Percentiles rank a stretch among this genome's conserved stretches.
phyloP scores from a whole-genome alignment of 2,888 invertebrate species.

The Timema cristinae region DNA sequence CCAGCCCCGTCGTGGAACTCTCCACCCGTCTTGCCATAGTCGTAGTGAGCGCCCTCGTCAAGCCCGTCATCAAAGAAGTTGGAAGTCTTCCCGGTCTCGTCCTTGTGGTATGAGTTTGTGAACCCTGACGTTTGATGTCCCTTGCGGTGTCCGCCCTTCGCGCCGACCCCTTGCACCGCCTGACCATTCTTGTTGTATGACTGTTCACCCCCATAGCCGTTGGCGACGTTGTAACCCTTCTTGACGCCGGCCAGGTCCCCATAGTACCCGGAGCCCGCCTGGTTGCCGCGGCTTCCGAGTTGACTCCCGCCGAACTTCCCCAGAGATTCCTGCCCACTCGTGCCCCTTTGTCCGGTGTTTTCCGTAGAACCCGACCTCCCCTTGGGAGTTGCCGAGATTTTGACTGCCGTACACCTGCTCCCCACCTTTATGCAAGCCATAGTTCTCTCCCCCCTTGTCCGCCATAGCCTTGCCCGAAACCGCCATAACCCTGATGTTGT shows the following conservation, averaged over 20 bases:
- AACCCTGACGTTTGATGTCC: slow-evolving; percentile 33
- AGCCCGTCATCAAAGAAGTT: slow-evolving; percentile 33
- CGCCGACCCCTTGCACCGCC: slow-evolving; percentile 22
- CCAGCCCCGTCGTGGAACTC: slow-evolving; percentile 21
- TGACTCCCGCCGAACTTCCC: slow-evolving; percentile 15
- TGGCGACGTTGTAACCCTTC: slow-evolving; percentile 28
- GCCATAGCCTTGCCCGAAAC: neutral
- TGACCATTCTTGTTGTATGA: slow-evolving; percentile 28
- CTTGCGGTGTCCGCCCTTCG: slow-evolving; percentile 30
- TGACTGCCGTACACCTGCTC: slow-evolving; percentile 17
- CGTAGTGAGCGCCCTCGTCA: slow-evolving; percentile 28
- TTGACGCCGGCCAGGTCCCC: slow-evolving; percentile 20
- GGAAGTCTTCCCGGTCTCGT: slow-evolving; percentile 34
- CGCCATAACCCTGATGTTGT: slow-evolving; percentile 5
- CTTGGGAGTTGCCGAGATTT: slow-evolving; percentile 19
- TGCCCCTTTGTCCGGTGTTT: slow-evolving; percentile 21
- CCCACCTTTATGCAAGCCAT: slow-evolving; percentile 16
- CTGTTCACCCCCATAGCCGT: slow-evolving; percentile 29
- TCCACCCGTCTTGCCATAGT: slow-evolving; percentile 23
- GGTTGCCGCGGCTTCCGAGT: slow-evolving; percentile 16
- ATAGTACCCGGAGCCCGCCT: slow-evolving; percentile 23
- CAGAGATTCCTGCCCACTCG: too few relatives aligned
- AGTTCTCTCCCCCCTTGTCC: neutral
- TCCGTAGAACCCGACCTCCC: slow-evolving; percentile 30
- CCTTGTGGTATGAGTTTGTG: slow-evolving; percentile 34